These are phyloP conservation scores for Drosophila stalkeri DNA, from an alignment of 2,888 invertebrate species.

Conservation along the genomic window DNA sequence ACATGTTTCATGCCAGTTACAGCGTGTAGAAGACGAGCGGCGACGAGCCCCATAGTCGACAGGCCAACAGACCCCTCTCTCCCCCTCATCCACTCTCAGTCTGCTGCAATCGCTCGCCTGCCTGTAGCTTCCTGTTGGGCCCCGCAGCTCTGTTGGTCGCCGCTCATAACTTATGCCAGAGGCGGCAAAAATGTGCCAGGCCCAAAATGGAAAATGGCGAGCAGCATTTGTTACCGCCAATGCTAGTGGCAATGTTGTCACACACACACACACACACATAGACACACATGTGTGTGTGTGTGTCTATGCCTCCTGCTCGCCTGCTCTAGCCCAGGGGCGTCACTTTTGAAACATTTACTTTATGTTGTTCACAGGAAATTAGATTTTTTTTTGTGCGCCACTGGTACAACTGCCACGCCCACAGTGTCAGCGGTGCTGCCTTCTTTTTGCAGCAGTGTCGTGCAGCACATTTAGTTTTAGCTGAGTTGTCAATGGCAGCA, in stretches of 20 bases:
- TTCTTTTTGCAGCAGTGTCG: constrained; percentile 41
- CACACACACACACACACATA: constrained; percentile 34
- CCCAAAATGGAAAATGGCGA: constrained; percentile 74
- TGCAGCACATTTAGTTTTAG: constrained; percentile 74
- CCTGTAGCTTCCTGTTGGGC: constrained; percentile 15
- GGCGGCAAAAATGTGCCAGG: constrained; percentile 63
- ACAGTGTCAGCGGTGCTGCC: constrained; percentile 27
- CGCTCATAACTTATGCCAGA: constrained; percentile 75
- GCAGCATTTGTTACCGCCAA: constrained; percentile 72
- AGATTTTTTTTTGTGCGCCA: constrained; percentile 60
- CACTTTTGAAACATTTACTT: constrained; percentile 81
- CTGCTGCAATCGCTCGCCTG: constrained; percentile 3
- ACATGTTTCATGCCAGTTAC: constrained; percentile 77
- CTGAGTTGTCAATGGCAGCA: constrained; percentile 75
- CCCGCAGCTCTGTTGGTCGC: constrained; percentile 12
- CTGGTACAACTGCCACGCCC: constrained; percentile 43
- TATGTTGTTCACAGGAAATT: constrained; percentile 82
- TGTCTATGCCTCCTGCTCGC: constrained; percentile 7
- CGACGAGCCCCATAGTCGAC: not conserved
- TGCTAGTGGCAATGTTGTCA: constrained; percentile 68
- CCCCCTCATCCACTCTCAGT: not conserved
- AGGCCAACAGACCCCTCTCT: not conserved
- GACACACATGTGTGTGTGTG: not conserved
- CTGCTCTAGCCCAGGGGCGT: constrained; percentile 51
- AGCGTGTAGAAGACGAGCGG: constrained; percentile 42